phyloP scores from a whole-genome alignment of 1,140 invertebrate species.

The Zelostemma sp. region DNA sequence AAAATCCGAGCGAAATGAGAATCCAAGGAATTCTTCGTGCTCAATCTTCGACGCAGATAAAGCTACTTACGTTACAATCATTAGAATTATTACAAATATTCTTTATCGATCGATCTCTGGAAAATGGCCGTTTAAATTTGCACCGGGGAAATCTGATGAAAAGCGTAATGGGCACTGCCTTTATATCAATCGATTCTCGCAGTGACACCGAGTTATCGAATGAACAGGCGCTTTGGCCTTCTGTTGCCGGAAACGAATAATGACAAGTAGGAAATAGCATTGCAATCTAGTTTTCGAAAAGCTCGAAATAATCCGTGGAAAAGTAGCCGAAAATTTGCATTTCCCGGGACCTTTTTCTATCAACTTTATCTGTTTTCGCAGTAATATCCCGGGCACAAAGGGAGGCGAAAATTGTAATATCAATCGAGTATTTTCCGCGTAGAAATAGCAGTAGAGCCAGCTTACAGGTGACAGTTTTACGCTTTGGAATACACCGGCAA shows the following conservation, averaged over 20 bases:
- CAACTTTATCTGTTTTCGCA: no score
- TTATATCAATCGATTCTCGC: neutral
- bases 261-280: constrained; percentile 1
- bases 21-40: neutral
- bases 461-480: constrained; percentile 11
- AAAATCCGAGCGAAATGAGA: neutral
- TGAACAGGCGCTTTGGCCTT: neutral
- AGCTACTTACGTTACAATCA: no score
- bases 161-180: neutral
- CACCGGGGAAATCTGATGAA: neutral
- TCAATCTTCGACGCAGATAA: neutral
- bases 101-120: neutral
- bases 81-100: no score
- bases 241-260: neutral
- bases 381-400: no score
- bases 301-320: neutral
- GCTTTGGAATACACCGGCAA: constrained; percentile 8
- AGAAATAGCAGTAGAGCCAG: neutral
- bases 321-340: neutral
- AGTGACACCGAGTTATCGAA: neutral
- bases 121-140: neutral
- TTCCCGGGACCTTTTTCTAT: neutral
- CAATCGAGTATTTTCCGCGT: neutral
- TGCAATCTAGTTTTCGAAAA: neutral
- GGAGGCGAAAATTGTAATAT: neutral